Evolutionary conservation across 1,140 invertebrate species (phyloP), one percentile per base, ranked within the genome.

Genomic region (Ceratosolen solmsi): DNA sequence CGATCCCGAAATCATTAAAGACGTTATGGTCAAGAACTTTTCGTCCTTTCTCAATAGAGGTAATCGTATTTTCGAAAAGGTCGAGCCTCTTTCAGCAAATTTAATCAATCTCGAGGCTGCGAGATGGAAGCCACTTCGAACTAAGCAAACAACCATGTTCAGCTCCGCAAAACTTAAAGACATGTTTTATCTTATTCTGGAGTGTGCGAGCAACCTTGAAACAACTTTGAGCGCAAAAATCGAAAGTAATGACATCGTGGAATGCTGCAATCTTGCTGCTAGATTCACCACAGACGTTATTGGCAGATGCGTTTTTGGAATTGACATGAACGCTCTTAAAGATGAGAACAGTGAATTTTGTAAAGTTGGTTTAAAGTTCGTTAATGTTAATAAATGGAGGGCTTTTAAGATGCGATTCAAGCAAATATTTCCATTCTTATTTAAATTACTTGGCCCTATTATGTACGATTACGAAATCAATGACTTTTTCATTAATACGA

Each of bases 341-440:
- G 86, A 93, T 82, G 89, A 91, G 38, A 86, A 93, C 65, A 89
- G 90, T 2, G 87, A 90, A 78, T 93, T 93, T 84, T 85, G 88
- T 68, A 87, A 87, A 84, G 85, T 91, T 73, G 92, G 90, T 5
- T 84, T 80, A 71, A 86, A 85, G 68, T 82, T 90, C 11, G 85
- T 89, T 36, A 73, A 79, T 9, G 38, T 38, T 5, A 70, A 78
- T 22, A 82, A 71, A 22, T 80, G 78, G 81, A 78, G 46, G 38
- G 49, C 70, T 20, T 76, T 82, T 7, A 83, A 79, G 38, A 22
- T 77, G 4, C 65, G 74, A 72, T 78, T 85, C 7, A 84, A 70
- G 25, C 77, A 82, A 60, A 82, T 74, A 33, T 73, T 81, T 20
- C 85, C 85, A 1, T 46, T 2, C 2, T 56, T 87, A 17, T 81